A percentile compares a stretch with the other conserved stretches of the same genome.
phyloP scores from a whole-genome alignment of 2,113 vertebrate species.

The Cariama cristata region DNA sequence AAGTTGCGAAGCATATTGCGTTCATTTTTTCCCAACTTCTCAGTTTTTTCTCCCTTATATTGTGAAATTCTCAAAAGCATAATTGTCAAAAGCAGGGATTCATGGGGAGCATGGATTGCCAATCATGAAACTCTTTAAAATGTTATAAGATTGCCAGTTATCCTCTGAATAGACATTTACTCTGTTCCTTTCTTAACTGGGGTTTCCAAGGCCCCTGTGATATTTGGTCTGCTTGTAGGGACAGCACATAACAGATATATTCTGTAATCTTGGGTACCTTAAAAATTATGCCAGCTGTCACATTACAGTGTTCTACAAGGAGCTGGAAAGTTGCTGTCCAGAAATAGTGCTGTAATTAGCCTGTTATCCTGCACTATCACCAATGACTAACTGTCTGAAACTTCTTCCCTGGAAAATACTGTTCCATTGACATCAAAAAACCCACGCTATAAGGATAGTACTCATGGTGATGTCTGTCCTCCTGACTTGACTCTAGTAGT shows the following conservation, averaged over 20 bases:
- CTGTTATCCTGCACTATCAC: neutral
- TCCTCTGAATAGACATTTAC: neutral
- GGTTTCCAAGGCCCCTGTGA: neutral
- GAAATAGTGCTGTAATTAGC: constrained; percentile 6
- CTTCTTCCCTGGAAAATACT: constrained; percentile 21
- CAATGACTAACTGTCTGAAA: constrained; percentile 31
- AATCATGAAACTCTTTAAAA: neutral
- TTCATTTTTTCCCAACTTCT: neutral
- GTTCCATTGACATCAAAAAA: neutral
- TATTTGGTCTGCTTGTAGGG: neutral
- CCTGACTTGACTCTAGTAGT: neutral
- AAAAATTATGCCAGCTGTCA: neutral
- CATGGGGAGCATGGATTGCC: neutral
- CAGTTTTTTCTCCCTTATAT: neutral
- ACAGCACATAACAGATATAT: neutral
- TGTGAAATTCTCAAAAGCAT: neutral
- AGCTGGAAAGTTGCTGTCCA: neutral
- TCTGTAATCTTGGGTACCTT: neutral
- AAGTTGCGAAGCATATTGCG: neutral
- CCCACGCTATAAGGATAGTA: neutral
- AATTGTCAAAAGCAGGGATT: neutral
- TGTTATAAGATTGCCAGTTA: neutral
- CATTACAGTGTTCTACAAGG: neutral
- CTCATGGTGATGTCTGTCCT: neutral
- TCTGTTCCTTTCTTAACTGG: neutral